These are phyloP conservation scores for Chlorocebus sabaeus DNA, from an alignment of 2,113 vertebrate genomes.

Conservation along the genomic window DNA sequence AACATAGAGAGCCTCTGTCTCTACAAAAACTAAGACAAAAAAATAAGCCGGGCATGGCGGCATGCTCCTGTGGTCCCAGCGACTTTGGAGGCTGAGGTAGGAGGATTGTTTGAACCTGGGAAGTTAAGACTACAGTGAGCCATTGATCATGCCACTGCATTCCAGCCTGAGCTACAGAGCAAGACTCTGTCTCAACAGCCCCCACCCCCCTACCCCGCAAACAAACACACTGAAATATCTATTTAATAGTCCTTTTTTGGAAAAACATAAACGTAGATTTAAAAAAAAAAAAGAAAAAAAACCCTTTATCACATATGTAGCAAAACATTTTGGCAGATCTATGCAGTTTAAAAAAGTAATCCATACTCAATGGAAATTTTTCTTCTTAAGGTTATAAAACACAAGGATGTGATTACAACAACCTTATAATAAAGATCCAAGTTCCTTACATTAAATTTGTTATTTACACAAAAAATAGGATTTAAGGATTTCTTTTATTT, in stretches of 20 bases:
- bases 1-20: too few relatives aligned
- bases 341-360: not conserved
- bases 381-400: slow-evolving; percentile 20
- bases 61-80: too few relatives aligned
- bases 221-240: not conserved
- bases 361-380: not conserved
- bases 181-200: too few relatives aligned
- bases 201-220: too few relatives aligned
- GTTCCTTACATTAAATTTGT: not conserved
- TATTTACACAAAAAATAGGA: not conserved
- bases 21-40: too few relatives aligned
- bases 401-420: not conserved
- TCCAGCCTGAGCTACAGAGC: too few relatives aligned
- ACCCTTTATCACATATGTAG: not conserved
- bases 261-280: not conserved
- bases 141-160: too few relatives aligned
- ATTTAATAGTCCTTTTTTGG: not conserved
- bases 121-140: too few relatives aligned
- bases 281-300: not conserved
- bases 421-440: not conserved
- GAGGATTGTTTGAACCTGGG: too few relatives aligned
- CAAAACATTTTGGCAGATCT: not conserved
- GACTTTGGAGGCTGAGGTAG: too few relatives aligned
- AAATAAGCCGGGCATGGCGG: too few relatives aligned
- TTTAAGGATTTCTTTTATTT: not conserved